phyloP scores from a whole-genome alignment of 2,113 vertebrate genomes.

The Lampris megalopsis region DNA sequence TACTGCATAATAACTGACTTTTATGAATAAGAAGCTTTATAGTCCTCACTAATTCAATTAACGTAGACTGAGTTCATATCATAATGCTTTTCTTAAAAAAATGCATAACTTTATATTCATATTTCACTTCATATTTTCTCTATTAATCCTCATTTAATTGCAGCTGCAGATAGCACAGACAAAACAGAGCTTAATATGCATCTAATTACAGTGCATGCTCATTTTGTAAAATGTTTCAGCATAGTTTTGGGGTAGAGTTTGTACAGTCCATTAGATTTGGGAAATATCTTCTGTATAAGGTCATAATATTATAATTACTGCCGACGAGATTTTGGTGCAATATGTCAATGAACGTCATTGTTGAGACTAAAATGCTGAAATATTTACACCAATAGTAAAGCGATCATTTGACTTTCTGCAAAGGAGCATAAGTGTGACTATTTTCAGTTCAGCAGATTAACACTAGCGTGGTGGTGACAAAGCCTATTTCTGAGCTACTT shows the following conservation, averaged over 20 bases:
- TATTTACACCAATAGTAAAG: no score
- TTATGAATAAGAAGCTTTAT: slow-evolving; percentile 1
- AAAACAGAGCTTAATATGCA: neutral
- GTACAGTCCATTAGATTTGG: neutral
- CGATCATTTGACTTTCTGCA: no score
- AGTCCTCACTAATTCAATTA: slow-evolving; percentile 18
- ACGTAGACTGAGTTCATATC: slow-evolving; percentile 23
- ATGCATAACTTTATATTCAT: no score
- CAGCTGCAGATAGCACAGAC: slow-evolving; percentile 7
- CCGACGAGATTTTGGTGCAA: no score
- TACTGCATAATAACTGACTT: slow-evolving; percentile 23
- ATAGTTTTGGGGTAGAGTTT: neutral
- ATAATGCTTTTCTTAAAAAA: no score
- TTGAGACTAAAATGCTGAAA: no score
- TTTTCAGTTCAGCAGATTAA: no score
- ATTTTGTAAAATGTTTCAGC: neutral
- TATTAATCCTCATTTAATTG: slow-evolving; percentile 7
- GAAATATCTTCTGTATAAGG: neutral
- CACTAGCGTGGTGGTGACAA: no score
- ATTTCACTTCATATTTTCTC: neutral
- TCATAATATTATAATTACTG: no score
- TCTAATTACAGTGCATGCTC: slow-evolving; percentile 5
- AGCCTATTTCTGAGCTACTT: no score
- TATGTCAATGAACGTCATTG: no score
- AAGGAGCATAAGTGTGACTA: no score